Conservation (phyloP, 2,888 invertebrate genomes). For the Drosophila nigricruria region DNA sequence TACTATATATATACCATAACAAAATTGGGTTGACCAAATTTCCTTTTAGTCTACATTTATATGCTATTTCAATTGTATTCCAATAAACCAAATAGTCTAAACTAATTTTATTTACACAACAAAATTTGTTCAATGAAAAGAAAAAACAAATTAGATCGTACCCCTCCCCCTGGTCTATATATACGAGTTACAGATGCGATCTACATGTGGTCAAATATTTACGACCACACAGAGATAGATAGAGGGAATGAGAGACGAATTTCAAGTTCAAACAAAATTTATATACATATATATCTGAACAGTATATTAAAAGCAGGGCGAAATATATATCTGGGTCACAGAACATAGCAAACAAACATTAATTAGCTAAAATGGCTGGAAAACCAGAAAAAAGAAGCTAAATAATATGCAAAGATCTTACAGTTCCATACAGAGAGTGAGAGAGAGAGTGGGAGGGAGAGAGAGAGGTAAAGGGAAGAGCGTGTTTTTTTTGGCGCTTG, state of each 20-base stretch:
- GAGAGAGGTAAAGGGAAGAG: slow-evolving; percentile 32
- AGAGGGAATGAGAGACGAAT: slow-evolving; percentile 1
- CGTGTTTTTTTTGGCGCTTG: slow-evolving; percentile 60
- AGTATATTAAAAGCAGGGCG: slow-evolving; percentile 36
- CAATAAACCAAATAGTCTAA: slow-evolving; percentile 15
- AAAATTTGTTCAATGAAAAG: slow-evolving; percentile 27
- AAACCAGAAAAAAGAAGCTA: background rate
- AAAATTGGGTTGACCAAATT: background rate
- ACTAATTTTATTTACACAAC: slow-evolving; percentile 31
- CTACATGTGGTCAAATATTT: background rate
- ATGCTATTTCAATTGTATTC: slow-evolving; percentile 11
- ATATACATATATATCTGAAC: background rate
- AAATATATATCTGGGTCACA: slow-evolving; percentile 59
- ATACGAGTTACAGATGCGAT: slow-evolving; percentile 32
- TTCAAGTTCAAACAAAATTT: slow-evolving; percentile 54
- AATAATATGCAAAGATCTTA: slow-evolving; percentile 24
- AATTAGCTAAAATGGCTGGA: slow-evolving; percentile 59
- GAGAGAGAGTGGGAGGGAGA: background rate
- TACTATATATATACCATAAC: background rate
- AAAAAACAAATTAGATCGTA: slow-evolving; percentile 15
- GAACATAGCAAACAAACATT: slow-evolving; percentile 43
- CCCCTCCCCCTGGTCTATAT: background rate
- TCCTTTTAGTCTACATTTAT: background rate
- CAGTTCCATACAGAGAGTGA: background rate
- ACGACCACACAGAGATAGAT: background rate